These are phyloP conservation scores for Gymnothorax reevesii DNA, from an alignment of 2,797 vertebrate species.

Conservation along the genomic window DNA sequence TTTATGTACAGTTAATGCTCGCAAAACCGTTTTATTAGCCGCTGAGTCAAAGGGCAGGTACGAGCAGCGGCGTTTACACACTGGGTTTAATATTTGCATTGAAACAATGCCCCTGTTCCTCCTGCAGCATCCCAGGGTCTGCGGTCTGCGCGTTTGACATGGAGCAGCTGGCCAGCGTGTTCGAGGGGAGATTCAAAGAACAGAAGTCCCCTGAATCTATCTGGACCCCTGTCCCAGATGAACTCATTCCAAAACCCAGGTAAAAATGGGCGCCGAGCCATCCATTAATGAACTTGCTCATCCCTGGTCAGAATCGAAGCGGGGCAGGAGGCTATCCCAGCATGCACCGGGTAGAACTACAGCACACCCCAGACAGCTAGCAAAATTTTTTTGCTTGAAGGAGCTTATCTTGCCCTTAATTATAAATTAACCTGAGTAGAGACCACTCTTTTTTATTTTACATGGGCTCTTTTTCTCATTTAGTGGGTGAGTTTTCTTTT, in stretches of 20 bases:
- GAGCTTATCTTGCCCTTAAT: neutral
- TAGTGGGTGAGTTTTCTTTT: neutral
- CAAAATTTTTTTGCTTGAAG: too few relatives aligned
- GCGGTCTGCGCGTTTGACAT: conserved; percentile 96
- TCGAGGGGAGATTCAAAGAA: conserved; percentile 93
- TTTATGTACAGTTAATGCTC: neutral
- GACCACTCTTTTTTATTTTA: too few relatives aligned
- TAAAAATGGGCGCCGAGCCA: conserved; percentile 54
- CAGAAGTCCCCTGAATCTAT: conserved; percentile 95
- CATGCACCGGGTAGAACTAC: too few relatives aligned
- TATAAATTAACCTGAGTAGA: neutral
- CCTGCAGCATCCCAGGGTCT: conserved; percentile 88
- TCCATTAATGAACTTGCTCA: too few relatives aligned
- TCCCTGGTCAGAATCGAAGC: too few relatives aligned
- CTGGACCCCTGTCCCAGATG: conserved; percentile 92
- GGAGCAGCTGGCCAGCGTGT: conserved; percentile 85
- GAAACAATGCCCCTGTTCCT: conserved; percentile 28
- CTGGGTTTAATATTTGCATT: conserved; percentile 11
- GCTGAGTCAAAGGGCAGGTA: conserved; percentile 23
- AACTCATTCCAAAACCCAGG: conserved; percentile 90
- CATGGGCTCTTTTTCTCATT: too few relatives aligned
- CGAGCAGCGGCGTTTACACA: neutral
- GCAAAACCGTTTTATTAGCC: neutral
- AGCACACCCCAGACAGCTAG: too few relatives aligned
- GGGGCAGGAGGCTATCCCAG: too few relatives aligned